These are phyloP conservation scores for Carlito syrichta DNA, from an alignment of 2,113 vertebrate species.

Conservation along the genomic window DNA sequence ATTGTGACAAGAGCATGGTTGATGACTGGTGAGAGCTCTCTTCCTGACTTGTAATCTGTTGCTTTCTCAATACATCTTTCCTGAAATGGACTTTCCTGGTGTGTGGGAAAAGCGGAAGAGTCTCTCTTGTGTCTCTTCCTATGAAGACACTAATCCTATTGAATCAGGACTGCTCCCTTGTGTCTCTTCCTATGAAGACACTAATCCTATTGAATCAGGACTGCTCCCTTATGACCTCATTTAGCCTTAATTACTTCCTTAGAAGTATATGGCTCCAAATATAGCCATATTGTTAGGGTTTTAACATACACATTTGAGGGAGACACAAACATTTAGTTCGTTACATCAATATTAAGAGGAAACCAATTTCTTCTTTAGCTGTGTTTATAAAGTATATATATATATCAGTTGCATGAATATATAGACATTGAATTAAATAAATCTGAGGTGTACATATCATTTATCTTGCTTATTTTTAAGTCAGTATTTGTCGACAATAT, in stretches of 20 bases:
- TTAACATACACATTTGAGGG: background rate
- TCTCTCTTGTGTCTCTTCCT: no score
- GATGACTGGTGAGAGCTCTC: background rate
- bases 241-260: background rate
- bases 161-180: no score
- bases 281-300: background rate
- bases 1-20: background rate
- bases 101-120: no score
- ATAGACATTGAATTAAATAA: background rate
- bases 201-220: background rate
- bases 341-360: background rate
- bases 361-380: background rate
- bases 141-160: no score
- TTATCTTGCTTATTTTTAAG: background rate
- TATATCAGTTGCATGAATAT: background rate
- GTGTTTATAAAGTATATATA: background rate
- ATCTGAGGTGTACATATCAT: background rate
- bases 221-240: background rate
- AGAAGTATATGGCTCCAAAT: background rate
- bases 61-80: background rate
- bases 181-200: background rate
- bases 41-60: background rate
- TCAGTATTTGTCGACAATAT: background rate
- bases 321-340: background rate
- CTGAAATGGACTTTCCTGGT: background rate